A percentile compares a stretch with the other conserved stretches of the same genome.
phyloP scores from a whole-genome alignment of 2,797 vertebrate genomes.

The Morelia viridis region DNA sequence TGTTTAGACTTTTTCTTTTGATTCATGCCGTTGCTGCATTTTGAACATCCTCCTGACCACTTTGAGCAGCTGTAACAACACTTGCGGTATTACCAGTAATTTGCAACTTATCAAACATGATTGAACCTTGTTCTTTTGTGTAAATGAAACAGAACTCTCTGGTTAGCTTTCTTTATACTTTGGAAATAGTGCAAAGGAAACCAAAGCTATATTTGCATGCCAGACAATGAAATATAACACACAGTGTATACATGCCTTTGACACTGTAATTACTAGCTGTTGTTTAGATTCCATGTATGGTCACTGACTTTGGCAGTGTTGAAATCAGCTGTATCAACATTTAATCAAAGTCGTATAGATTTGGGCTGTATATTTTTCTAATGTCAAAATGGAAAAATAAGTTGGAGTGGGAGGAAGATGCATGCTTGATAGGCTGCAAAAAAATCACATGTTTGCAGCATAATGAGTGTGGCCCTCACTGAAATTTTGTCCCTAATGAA shows the following conservation, averaged over 20 bases:
- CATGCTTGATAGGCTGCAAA: slow-evolving; percentile 72
- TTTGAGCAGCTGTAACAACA: slow-evolving; percentile 86
- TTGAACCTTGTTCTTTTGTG: slow-evolving; percentile 86
- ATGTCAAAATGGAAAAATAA: slow-evolving; percentile 83
- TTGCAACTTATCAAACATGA: slow-evolving; percentile 88
- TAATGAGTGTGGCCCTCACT: slow-evolving; percentile 60
- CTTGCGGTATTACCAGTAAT: slow-evolving; percentile 84
- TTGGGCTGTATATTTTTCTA: slow-evolving; percentile 84
- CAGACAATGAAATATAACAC: slow-evolving; percentile 87
- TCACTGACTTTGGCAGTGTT: slow-evolving; percentile 80
- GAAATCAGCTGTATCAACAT: slow-evolving; percentile 89
- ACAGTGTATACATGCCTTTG: slow-evolving; percentile 85
- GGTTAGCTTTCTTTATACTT: slow-evolving; percentile 83
- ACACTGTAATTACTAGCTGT: slow-evolving; percentile 84
- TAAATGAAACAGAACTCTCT: slow-evolving; percentile 82
- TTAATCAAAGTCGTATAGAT: slow-evolving; percentile 86
- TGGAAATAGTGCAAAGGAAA: slow-evolving; percentile 84
- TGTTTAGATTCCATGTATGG: slow-evolving; percentile 85
- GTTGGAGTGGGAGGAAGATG: slow-evolving; percentile 71
- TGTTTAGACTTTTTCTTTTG: slow-evolving; percentile 82
- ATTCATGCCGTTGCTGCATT: slow-evolving; percentile 80
- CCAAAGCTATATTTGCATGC: slow-evolving; percentile 82
- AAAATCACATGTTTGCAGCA: slow-evolving; percentile 71
- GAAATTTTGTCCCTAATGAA: slow-evolving; percentile 63
- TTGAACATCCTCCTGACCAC: slow-evolving; percentile 81